Percentiles rank a stretch among this genome's conserved stretches.
Evolutionary conservation across 2,797 vertebrate genomes (phyloP).

Genomic region (Hirundo rustica): DNA sequence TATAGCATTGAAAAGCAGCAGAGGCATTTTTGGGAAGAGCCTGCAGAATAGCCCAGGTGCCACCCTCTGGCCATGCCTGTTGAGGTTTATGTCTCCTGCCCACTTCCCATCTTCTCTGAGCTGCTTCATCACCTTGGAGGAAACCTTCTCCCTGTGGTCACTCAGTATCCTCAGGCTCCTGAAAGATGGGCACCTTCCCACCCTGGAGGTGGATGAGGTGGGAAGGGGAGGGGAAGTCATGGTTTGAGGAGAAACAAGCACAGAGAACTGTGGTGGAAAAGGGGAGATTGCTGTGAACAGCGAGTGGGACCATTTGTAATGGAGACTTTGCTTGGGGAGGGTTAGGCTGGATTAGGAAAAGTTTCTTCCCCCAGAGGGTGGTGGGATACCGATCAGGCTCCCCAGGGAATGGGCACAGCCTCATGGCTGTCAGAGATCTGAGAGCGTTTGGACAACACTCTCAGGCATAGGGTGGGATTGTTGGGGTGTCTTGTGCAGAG

Average conservation of each 20-base stretch:
- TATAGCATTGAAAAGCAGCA: not conserved
- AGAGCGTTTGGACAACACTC: fast-evolving
- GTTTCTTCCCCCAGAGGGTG: not conserved
- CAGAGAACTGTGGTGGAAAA: not conserved
- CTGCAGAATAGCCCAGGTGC: not conserved
- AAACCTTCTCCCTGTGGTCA: not conserved
- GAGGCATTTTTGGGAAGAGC: not conserved
- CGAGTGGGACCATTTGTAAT: not conserved
- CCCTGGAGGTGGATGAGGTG: not conserved
- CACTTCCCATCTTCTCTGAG: not conserved
- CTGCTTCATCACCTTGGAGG: not conserved
- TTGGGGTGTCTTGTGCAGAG: not conserved
- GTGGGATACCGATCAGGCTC: not conserved
- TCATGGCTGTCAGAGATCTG: not conserved
- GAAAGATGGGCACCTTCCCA: not conserved
- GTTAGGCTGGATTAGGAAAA: not conserved
- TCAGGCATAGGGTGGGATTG: not conserved
- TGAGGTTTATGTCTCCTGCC: not conserved
- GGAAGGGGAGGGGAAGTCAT: not conserved
- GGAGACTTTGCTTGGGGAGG: not conserved
- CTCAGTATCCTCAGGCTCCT: not conserved
- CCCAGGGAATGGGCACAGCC: not conserved
- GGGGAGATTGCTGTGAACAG: not conserved
- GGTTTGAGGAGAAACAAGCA: not conserved
- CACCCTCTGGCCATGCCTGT: not conserved